These are phyloP conservation scores for Takifugu rubripes DNA, from an alignment of 2,797 vertebrate species.

Conservation along the genomic window DNA sequence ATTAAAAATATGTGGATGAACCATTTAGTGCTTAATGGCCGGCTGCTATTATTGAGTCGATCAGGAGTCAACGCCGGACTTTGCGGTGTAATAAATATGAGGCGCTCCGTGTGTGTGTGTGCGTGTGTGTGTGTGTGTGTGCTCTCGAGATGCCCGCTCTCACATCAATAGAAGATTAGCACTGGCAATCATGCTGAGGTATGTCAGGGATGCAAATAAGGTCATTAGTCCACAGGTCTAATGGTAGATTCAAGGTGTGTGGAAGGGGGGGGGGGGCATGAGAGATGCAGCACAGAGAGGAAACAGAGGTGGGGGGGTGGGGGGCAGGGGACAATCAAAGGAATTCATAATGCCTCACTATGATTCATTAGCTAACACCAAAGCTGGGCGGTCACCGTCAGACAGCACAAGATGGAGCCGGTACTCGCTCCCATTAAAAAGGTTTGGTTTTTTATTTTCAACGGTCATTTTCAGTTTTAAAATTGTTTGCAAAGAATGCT, in stretches of 20 bases:
- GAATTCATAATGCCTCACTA: constrained; percentile 78
- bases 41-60: constrained; percentile 93
- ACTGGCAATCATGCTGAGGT: constrained; percentile 89
- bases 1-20: constrained; percentile 95
- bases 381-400: constrained; percentile 29
- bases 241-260: constrained; percentile 80
- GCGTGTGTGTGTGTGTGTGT: constrained; percentile 60
- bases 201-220: constrained; percentile 94
- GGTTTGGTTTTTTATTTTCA: background rate
- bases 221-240: constrained; percentile 89
- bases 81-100: constrained; percentile 82
- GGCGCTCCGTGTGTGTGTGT: constrained; percentile 72
- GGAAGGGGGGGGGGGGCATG: constrained; percentile 11
- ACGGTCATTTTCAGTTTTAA: background rate
- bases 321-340: constrained; percentile 74
- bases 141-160: constrained; percentile 77
- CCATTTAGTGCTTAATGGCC: constrained; percentile 97
- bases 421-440: background rate
- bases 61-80: constrained; percentile 59
- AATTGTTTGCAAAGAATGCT: background rate
- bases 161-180: constrained; percentile 93
- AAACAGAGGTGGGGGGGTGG: background rate
- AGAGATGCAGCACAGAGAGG: background rate
- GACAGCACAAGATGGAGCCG: constrained; percentile 7
- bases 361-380: constrained; percentile 42